phyloP scores from a whole-genome alignment of 1,140 invertebrate genomes.

The Pectinophora gossypiella region DNA sequence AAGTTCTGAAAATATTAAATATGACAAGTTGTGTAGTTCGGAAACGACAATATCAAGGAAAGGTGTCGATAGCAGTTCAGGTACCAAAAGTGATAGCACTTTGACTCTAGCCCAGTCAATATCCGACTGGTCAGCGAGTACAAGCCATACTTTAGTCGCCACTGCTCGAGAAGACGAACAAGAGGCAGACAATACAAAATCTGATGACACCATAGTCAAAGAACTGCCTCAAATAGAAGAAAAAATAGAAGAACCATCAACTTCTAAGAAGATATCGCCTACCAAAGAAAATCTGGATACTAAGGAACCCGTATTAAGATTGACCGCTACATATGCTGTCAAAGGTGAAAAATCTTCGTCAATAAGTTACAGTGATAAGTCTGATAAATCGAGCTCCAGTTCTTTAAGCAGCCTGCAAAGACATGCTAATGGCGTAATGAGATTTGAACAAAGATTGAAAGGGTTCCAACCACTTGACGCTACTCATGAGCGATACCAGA shows the following conservation, averaged over 20 bases:
- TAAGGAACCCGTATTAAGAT: slow-evolving; percentile 50
- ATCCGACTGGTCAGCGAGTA: slow-evolving; percentile 79
- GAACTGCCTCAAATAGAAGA: slow-evolving; percentile 26
- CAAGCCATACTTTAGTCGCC: slow-evolving; percentile 76
- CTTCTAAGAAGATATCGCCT: slow-evolving; percentile 19
- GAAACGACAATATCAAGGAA: slow-evolving; percentile 74
- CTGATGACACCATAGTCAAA: slow-evolving; percentile 40
- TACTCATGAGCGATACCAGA: slow-evolving; percentile 64
- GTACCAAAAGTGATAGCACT: slow-evolving; percentile 79
- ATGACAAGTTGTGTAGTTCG: slow-evolving; percentile 78
- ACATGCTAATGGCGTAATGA: slow-evolving; percentile 55
- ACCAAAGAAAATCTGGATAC: slow-evolving; percentile 26
- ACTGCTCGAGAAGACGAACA: slow-evolving; percentile 68
- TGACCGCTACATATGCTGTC: slow-evolving; percentile 43
- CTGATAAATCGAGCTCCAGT: slow-evolving; percentile 73
- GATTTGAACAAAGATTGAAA: slow-evolving; percentile 62
- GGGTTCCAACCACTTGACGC: slow-evolving; percentile 43
- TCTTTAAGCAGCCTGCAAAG: slow-evolving; percentile 69
- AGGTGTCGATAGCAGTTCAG: slow-evolving; percentile 72
- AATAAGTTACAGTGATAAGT: slow-evolving; percentile 70
- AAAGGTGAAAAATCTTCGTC: slow-evolving; percentile 65
- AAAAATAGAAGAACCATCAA: slow-evolving; percentile 22
- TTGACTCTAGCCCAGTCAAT: slow-evolving; percentile 77
- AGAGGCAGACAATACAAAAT: slow-evolving; percentile 41
- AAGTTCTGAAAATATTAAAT: slow-evolving; percentile 70